Evolutionary conservation across 2,113 vertebrate species (phyloP).

Genomic region (Sinocyclocheilus rhinocerous): DNA sequence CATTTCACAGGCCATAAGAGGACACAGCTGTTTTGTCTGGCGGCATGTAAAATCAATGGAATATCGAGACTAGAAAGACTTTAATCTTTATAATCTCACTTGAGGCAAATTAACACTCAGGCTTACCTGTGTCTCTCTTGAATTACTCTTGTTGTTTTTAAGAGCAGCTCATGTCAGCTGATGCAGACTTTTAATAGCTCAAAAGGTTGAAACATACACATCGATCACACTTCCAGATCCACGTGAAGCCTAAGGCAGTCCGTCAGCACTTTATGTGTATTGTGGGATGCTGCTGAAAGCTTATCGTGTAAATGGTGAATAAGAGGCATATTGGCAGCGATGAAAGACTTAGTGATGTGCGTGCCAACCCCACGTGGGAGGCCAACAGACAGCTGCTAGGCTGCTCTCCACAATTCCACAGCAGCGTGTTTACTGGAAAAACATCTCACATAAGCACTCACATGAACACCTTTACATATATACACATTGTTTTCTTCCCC

Average conservation of each 20-base stretch:
- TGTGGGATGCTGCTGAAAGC: constrained; percentile 48
- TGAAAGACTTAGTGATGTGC: constrained; percentile 44
- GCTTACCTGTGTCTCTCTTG: constrained; percentile 5
- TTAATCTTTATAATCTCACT: constrained; percentile 20
- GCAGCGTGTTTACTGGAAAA: constrained; percentile 41
- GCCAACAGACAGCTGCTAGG: constrained; percentile 45
- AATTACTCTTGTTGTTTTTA: constrained; percentile 31
- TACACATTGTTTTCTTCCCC: not conserved
- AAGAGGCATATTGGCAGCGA: constrained; percentile 50
- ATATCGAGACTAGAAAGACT: not conserved
- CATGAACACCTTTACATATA: constrained; percentile 6
- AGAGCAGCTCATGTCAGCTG: constrained; percentile 35
- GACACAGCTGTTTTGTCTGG: not conserved
- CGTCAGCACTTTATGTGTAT: constrained; percentile 39
- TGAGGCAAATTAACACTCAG: not conserved
- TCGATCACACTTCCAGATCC: constrained; percentile 35
- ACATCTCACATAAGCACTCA: constrained; percentile 15
- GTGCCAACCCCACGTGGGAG: constrained; percentile 43
- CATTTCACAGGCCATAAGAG: not conserved
- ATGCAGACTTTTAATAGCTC: constrained; percentile 38
- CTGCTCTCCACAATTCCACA: constrained; percentile 22
- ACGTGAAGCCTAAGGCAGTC: constrained; percentile 37
- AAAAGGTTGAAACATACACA: constrained; percentile 11
- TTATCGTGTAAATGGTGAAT: constrained; percentile 49
- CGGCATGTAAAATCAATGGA: constrained; percentile 9